Base-by-base conservation (phyloP, 2,888 invertebrate genomes). In the Trachelus stipa region DNA sequence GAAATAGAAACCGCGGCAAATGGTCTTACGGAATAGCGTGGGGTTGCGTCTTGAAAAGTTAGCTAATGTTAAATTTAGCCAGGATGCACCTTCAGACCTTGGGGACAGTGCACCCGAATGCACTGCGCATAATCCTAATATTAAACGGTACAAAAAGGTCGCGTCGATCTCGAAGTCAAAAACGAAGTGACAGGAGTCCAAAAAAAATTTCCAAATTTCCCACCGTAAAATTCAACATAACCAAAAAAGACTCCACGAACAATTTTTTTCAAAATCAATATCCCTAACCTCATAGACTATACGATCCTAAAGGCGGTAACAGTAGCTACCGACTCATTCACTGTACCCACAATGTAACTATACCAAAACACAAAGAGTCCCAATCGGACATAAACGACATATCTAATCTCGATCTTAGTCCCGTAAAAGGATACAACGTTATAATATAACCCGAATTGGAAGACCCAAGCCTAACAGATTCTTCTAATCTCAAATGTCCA, bases 21-120 rank as follows among this genome's bases (percentile, higher is more conserved):
- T 23, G 56, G 86, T 84, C 78, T 82, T 77, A 79, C 79, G 77
- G 87, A 86, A 87, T 86, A 88, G 86, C 85, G 81, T 79, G 80
- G 83, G 83, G 83, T 83, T 82, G 82, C 83, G 82, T 80, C 83
- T 23, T 3, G 85, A 86, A 88, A 87, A 88, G 86, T 87, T 88
- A 84, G 82, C 84, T 84, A 82, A 80, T 76, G 86, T 87, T 89
- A 88, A 87, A 88, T 86, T 87, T 89, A 87, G 86, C 78, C 76
- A 76, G 80, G 79, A 80, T 82, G 82, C 81, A 56, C 56, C 9
- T 56, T 81, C 84, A 85, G 82, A 12, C 83, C 84, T 87, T 83
- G 85, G 80, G 82, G 83, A 84, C 83, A 79, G 73, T 83, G 83
- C 84, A 83, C 83, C 75, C 35, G 15, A 34, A 74, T 74, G 74